Percentiles rank a stretch among this genome's conserved stretches.
Conservation (phyloP, 2,888 invertebrate genomes). For the Aphidius colemani region DNA sequence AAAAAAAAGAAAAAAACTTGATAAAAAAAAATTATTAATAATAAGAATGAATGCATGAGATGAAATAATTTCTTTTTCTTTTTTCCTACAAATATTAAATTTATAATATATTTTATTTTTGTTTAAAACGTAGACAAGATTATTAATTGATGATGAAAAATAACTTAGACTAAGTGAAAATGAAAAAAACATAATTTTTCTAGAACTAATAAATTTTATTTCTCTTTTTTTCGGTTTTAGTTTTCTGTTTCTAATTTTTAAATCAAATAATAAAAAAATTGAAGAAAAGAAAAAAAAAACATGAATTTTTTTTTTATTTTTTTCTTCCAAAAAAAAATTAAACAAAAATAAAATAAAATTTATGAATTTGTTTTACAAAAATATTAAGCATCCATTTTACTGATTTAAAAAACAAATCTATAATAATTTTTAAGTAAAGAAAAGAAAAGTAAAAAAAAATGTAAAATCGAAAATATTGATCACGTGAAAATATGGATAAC, state of each 20-base stretch:
- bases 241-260: not conserved
- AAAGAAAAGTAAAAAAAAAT: conserved; percentile 1
- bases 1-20: conserved; percentile 19
- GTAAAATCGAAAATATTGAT: not conserved
- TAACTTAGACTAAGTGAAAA: not conserved
- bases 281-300: not conserved
- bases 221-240: not conserved
- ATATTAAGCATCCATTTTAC: conserved; percentile 14
- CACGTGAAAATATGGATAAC: not conserved
- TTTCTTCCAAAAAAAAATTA: too few species aligned
- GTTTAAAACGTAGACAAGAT: conserved; percentile 39
- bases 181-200: not conserved
- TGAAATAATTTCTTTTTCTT: conserved; percentile 27
- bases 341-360: too few species aligned
- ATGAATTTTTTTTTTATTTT: too few species aligned
- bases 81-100: conserved; percentile 38
- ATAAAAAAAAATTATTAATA: conserved; percentile 9
- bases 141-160: conserved; percentile 34
- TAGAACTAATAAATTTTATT: not conserved
- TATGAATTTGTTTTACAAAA: not conserved
- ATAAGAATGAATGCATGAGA: conserved; percentile 9
- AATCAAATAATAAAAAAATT: not conserved
- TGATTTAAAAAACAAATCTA: conserved; percentile 2
- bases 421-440: conserved; percentile 11
- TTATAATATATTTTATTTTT: conserved; percentile 42